Base-by-base conservation (phyloP, 2,113 vertebrate species). In the Cryptoleucopteryx plumbea region DNA sequence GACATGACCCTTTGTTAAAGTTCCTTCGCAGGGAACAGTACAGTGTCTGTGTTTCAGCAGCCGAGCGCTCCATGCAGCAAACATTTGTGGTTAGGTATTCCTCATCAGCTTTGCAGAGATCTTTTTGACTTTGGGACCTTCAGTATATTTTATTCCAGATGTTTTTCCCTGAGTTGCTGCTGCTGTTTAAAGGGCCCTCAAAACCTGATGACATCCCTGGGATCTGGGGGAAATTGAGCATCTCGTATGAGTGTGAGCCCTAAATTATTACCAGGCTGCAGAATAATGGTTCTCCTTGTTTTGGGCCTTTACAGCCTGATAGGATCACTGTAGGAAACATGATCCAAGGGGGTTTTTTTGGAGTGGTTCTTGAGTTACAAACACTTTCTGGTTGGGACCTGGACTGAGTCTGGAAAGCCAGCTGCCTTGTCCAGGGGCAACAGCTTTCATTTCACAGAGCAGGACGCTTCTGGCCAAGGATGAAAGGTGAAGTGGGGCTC, bases 261-360 rank as follows among this genome's bases (percentile, higher is more conserved):
- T 20, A 50, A 78, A 71, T 94, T 93, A 50, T 67, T 81, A 59
- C 15, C 52, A 91, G 80, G 26, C 20, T 96, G 42, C 42, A 63
- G 42, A 70, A 86, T 74, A 94, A 88, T 68, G 38, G 13, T 70
- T 66, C 18, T 84, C 16, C 80, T 96, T 97, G 80, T 50, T 91
- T 71, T 50, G 32, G 27, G 16, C 20, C 65, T 74, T 91, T 79
- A 71, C 81, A 89, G 15, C 26, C n/a, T 94, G 63, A 77, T 89
- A 81, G 80, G 45, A 70, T 93, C 53, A 40, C 25, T 61, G 43
- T 45, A 77, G 70, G 34, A 88, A 94, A 81, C 67, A 42, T 74
- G 55, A 74, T 65, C 23, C 80, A 71, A n/a, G 40, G 23, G 23
- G 25, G 5, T 14, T 47, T 58, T 63, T 78, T 89, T 70, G 38